phyloP scores from a whole-genome alignment of 2,113 vertebrate species.

The Cephalopterus ornatus region DNA sequence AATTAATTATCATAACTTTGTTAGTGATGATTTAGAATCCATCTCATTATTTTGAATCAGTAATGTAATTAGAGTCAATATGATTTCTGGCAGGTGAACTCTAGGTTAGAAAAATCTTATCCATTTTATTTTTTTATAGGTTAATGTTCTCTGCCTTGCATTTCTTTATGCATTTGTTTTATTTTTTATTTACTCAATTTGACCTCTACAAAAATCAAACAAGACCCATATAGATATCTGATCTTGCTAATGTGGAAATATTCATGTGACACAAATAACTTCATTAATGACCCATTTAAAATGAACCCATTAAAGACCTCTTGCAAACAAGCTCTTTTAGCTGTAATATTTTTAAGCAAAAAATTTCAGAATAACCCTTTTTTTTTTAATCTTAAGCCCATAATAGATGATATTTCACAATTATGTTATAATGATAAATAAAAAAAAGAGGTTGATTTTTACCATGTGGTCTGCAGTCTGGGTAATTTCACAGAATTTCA shows the following conservation, averaged over 20 bases:
- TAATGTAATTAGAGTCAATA: conserved; percentile 6
- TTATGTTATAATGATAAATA: background rate
- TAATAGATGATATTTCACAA: background rate
- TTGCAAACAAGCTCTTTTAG: background rate
- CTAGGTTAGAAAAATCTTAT: background rate
- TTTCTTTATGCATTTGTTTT: background rate
- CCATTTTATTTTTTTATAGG: background rate
- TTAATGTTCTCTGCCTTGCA: background rate
- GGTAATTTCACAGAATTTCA: background rate
- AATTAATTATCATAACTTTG: conserved; percentile 23
- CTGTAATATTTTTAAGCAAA: background rate
- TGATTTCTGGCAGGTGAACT: background rate
- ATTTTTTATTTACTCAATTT: background rate
- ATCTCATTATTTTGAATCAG: conserved; percentile 15
- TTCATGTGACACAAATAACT: background rate
- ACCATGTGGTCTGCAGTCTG: background rate
- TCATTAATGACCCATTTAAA: background rate
- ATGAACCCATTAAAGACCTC: rapidly evolving
- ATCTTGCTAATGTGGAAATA: background rate
- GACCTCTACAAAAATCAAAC: background rate
- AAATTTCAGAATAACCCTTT: background rate
- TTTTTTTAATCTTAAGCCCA: background rate
- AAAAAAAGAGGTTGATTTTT: background rate
- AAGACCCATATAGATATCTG: background rate
- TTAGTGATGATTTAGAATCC: conserved; percentile 25